Evolutionary conservation across 2,113 vertebrate genomes (phyloP).

Genomic region (Notarius quadriscutis): DNA sequence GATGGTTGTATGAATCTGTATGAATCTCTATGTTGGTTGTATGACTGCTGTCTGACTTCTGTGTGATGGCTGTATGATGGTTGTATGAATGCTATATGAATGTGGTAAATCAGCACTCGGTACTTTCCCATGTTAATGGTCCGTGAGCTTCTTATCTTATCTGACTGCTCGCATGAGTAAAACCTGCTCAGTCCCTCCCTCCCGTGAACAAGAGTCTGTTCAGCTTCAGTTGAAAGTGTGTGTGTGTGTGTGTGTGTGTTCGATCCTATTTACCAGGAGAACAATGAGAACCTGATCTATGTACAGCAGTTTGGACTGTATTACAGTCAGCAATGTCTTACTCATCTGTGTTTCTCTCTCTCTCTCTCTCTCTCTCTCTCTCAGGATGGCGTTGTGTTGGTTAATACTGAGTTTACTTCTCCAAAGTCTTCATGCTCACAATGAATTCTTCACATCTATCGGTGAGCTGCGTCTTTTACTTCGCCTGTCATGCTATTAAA

Average conservation of each 20-base stretch:
- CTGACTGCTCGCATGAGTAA: neutral
- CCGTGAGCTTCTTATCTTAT: neutral
- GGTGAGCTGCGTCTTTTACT: slow-evolving; percentile 73
- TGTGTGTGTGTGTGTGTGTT: neutral
- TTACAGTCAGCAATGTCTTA: neutral
- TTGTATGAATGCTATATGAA: neutral
- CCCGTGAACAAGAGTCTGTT: neutral
- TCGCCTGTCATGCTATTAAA: neutral
- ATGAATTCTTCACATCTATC: slow-evolving; percentile 93
- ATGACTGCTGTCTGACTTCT: neutral
- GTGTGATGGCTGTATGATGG: neutral
- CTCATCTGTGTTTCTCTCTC: neutral
- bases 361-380: slow-evolving; percentile 14
- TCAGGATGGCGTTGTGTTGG: slow-evolving; percentile 70
- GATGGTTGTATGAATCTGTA: no score
- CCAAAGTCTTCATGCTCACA: slow-evolving; percentile 75
- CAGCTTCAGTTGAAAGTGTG: neutral
- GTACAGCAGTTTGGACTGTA: neutral
- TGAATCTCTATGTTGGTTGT: no score
- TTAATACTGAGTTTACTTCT: slow-evolving; percentile 77
- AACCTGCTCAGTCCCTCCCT: neutral
- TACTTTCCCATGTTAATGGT: neutral
- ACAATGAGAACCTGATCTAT: neutral
- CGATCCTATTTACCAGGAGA: neutral
- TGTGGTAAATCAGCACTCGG: neutral